Evolutionary conservation across 2,888 invertebrate genomes (phyloP).

Genomic region (Erebia aethiops): DNA sequence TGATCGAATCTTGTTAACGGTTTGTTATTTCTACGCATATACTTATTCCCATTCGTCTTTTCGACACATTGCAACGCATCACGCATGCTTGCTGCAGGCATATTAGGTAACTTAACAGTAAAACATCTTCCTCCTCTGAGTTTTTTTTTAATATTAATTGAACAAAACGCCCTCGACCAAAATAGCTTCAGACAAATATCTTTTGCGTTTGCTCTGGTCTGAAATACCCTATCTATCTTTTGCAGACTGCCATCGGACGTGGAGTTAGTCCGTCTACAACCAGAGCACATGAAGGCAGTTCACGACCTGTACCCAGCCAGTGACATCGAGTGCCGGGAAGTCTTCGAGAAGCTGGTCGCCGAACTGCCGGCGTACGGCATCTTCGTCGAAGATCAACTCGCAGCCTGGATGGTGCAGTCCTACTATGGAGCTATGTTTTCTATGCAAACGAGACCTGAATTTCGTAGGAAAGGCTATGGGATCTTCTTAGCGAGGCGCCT

Average conservation of each 20-base stretch:
- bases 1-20: neutral
- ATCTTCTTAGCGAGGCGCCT: slow-evolving; percentile 87
- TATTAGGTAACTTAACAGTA: too few species aligned
- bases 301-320: slow-evolving; percentile 94
- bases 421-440: slow-evolving; percentile 96
- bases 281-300: slow-evolving; percentile 91
- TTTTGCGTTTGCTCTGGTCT: neutral
- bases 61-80: too few species aligned
- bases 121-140: too few species aligned
- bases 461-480: slow-evolving; percentile 89
- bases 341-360: slow-evolving; percentile 90
- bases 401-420: slow-evolving; percentile 96
- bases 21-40: neutral
- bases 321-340: slow-evolving; percentile 92
- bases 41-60: too few species aligned
- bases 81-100: too few species aligned
- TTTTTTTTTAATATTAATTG: too few species aligned
- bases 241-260: slow-evolving; percentile 85
- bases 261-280: slow-evolving; percentile 88
- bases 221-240: slow-evolving; percentile 12
- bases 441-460: slow-evolving; percentile 92
- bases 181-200: too few species aligned
- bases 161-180: too few species aligned
- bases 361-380: slow-evolving; percentile 92
- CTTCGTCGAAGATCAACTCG: slow-evolving; percentile 88